Evolutionary conservation across 2,113 vertebrate genomes (phyloP).

Genomic region (Ceyx melanurus): DNA sequence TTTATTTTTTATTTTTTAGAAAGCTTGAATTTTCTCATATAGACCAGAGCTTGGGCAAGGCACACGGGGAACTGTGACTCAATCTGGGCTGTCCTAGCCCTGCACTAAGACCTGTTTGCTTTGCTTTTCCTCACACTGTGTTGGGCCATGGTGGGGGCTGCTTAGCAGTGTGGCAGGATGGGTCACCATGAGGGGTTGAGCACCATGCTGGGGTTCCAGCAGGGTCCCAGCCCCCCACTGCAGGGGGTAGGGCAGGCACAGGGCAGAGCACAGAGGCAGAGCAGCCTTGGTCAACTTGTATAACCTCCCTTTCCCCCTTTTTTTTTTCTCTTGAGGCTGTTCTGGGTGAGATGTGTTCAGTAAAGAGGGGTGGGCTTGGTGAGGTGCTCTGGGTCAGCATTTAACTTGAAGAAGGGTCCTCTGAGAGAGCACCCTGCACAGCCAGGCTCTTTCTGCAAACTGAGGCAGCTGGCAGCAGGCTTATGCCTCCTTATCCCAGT

Average conservation of each 20-base stretch:
- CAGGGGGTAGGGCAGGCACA: not conserved
- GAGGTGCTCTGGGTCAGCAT: not conserved
- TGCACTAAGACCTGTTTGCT: not conserved
- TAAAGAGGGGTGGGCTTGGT: not conserved
- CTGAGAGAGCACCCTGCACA: not conserved
- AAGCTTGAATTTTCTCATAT: not conserved
- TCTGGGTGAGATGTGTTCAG: not conserved
- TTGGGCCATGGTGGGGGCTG: not conserved
- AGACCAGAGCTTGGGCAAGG: not conserved
- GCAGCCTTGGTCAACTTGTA: not conserved
- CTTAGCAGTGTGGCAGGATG: rapidly evolving
- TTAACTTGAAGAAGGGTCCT: not conserved
- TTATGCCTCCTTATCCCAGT: not conserved
- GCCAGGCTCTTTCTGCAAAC: not conserved
- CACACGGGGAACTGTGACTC: not conserved
- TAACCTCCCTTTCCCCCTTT: not conserved
- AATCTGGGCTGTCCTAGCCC: not conserved
- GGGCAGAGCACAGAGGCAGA: not conserved
- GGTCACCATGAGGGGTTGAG: not conserved
- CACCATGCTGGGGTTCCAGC: not conserved
- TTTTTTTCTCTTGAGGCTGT: not conserved
- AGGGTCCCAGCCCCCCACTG: rapidly evolving
- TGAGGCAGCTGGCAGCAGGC: not conserved
- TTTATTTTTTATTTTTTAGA: not conserved
- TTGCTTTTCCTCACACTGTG: not conserved